These are phyloP conservation scores for Nylanderia fulva DNA, from an alignment of 1,140 invertebrate species.

Conservation along the genomic window DNA sequence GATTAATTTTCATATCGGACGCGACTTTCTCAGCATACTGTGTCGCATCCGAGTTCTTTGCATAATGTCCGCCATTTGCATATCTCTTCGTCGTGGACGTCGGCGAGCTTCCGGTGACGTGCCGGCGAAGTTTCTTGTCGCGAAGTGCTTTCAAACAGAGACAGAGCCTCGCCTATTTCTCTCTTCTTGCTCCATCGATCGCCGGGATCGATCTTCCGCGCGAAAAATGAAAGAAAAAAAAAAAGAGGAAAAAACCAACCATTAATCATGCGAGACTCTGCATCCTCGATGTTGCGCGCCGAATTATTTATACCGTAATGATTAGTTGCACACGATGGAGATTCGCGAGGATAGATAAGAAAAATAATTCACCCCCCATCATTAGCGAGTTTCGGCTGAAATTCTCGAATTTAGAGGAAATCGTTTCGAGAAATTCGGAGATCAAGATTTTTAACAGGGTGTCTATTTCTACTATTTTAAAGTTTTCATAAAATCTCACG, in stretches of 20 bases:
- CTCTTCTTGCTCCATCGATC: slow-evolving; percentile 7
- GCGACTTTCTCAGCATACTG: slow-evolving; percentile 65
- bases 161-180: slow-evolving; percentile 20
- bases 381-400: neutral
- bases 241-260: slow-evolving; percentile 21
- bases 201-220: neutral
- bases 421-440: too few species aligned
- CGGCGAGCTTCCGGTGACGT: neutral
- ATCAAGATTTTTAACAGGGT: too few species aligned
- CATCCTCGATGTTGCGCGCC: slow-evolving; percentile 3
- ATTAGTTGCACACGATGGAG: neutral
- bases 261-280: slow-evolving; percentile 38
- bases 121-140: slow-evolving; percentile 71
- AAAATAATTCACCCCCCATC: neutral
- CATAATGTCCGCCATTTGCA: slow-evolving; percentile 67
- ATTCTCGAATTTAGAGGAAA: too few species aligned
- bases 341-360: neutral
- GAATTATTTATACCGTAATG: slow-evolving; percentile 39
- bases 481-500: too few species aligned
- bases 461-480: too few species aligned
- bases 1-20: slow-evolving; percentile 67
- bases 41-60: slow-evolving; percentile 63
- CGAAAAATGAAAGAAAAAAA: too few species aligned
- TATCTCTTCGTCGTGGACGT: slow-evolving; percentile 43
- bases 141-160: slow-evolving; percentile 13